Evolutionary conservation across 2,113 vertebrate genomes (phyloP), one percentile per base, ranked within the genome.

Genomic region (Chrysochloris asiatica): DNA sequence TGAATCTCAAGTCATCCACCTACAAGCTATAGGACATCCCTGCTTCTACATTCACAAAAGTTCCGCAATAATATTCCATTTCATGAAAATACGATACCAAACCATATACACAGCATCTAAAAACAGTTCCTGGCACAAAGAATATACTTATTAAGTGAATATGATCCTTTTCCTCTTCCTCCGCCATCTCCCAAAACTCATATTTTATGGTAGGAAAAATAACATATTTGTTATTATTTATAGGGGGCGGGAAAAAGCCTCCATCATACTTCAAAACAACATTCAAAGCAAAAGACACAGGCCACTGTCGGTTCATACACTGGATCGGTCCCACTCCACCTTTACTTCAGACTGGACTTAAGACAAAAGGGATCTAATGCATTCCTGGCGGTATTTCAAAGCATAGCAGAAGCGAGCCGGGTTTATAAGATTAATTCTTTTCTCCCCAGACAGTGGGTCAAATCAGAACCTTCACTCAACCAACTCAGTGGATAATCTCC

Each of bases 381-480:
- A 94, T 72, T 93, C 86, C 95, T 2, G 7, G 13, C 76, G 0
- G 36, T 77, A 76, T 95, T 76, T 92, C 5, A 5, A 96, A 52
- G 1, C 94, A 94, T 91, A 79, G 93, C 92, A 96, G 63, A 97
- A 97, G 95, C 96, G 94, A 94, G 93, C 94, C 86, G 90, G 97
- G 95, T 97, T 98, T 97, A 97, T 97, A 96, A 98, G 97, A 98
- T 98, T 97, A 98, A 98, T 97, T 97, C 97, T 97, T 97, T 96
- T 98, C 97, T 97, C 97, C 94, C 96, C 54, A 96, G 98, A 96
- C 97, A 97, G 94, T 97, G 97, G 97, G 97, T 98, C 98, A 98
- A 97, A 96, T 98, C 98, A 97, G 97, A 98, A 97, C 97, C 94
- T 54, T 93, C 97, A 83, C 89, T 97, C 96, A 94, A 93, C 88